Evolutionary conservation across 37 sponge, comb jelly and placozoan species (phyloP).

Genomic region (Chondrosia reniformis): DNA sequence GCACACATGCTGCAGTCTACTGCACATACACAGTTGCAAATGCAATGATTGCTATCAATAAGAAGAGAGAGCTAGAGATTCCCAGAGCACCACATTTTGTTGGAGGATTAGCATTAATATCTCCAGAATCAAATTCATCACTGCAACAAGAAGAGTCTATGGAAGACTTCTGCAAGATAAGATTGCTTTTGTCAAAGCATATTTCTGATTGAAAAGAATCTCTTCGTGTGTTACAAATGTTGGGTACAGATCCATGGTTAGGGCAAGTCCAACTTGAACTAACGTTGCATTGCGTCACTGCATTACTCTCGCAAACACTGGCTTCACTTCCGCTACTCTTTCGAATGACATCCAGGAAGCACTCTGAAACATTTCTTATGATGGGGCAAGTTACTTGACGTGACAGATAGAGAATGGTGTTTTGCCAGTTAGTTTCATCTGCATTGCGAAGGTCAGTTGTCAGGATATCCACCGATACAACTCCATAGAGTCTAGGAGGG

Average conservation of each 20-base stretch:
- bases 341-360: conserved; percentile 6
- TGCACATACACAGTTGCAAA: no score
- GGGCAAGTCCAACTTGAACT: not conserved
- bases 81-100: no score
- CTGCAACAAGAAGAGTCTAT: no score
- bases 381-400: conserved; percentile 2
- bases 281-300: not conserved
- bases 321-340: not conserved
- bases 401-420: not conserved
- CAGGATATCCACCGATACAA: conserved; percentile 15
- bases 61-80: no score
- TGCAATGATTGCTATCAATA: no score
- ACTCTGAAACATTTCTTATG: not conserved
- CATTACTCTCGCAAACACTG: not conserved
- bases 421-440: not conserved
- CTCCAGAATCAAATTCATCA: no score
- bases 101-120: no score
- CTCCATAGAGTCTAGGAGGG: conserved; percentile 3
- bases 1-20: no score
- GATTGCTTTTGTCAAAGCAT: not conserved
- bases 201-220: not conserved
- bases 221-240: not conserved
- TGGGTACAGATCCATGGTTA: not conserved
- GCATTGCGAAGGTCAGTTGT: conserved; percentile 1
- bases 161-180: no score